Percentiles rank a stretch among this genome's conserved stretches.
These are phyloP conservation scores for Philaethria dido DNA, from an alignment of 2,888 invertebrate species.

Conservation along the genomic window DNA sequence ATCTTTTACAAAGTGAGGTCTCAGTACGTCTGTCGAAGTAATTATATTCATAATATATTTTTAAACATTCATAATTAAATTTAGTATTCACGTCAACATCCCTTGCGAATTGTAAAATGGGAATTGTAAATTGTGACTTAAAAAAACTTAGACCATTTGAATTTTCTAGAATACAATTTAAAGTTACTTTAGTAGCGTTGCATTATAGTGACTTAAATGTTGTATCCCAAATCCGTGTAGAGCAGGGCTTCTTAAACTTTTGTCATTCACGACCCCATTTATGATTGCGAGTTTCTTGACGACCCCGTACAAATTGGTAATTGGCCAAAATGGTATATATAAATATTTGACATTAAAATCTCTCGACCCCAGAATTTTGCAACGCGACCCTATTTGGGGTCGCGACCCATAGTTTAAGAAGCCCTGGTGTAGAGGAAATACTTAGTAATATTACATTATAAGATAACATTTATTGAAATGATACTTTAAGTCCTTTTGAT, in stretches of 20 bases:
- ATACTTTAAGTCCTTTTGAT: no score
- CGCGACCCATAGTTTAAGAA: no score
- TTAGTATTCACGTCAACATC: not conserved
- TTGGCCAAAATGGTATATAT: no score
- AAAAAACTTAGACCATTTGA: slow-evolving; percentile 27
- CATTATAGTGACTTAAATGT: slow-evolving; percentile 25
- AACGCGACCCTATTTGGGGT: no score
- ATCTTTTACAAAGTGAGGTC: not conserved
- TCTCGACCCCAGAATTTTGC: no score
- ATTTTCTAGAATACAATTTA: slow-evolving; percentile 10
- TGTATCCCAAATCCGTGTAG: slow-evolving; percentile 22
- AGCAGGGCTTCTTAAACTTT: no score
- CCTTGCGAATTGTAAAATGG: not conserved
- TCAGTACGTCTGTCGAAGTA: not conserved
- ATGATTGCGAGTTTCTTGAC: no score
- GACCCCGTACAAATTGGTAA: no score
- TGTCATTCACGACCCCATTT: no score
- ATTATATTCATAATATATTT: not conserved
- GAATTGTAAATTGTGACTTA: not conserved
- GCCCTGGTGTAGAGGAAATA: no score
- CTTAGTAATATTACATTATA: slow-evolving; percentile 17
- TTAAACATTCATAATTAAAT: not conserved
- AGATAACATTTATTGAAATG: not conserved
- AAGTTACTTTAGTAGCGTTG: slow-evolving; percentile 21
- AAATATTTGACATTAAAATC: no score